Evolutionary conservation across 2,113 vertebrate genomes (phyloP), one percentile per base, ranked within the genome.

Genomic region (Octodon degus): DNA sequence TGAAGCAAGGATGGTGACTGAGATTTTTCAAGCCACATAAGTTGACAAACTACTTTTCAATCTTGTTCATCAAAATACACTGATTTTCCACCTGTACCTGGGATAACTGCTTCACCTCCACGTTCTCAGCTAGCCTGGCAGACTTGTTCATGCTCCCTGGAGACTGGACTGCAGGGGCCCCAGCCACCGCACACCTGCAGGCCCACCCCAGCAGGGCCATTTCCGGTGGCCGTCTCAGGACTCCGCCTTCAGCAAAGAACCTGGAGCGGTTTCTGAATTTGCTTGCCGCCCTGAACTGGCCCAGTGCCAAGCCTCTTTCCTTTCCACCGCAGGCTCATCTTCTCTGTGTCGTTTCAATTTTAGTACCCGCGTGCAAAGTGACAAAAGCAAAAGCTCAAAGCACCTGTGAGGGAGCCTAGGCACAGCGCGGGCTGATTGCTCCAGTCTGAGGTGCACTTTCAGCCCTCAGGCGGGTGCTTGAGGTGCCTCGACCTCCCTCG

Each of bases 171-270:
- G 22, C 37, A 3, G 8, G 70, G 37, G 20, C 20, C 22, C 0
- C 22, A 20, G 11, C 3, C 70, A 22, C 19, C 0, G 20, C 2
- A 1, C 70, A 5, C 4, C 20, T 10, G 24, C 20, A 74, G n/a
- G 3, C 37, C n/a, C 20, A 10, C 7, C 30, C 6, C 70, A 40
- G 8, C 22, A 72, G 70, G n/a, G 20, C 70, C 70, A 12, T 17
- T 37, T 37, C 20, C 7, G 20, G 9, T 11, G 9, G 4, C 37
- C 70, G 2, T 24, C 70, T 74, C 37, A 10, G 37, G 70, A 12
- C 40, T 40, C 37, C 70, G 37, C 10, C n/a, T 12, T 74, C 37
- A 11, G 11, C 10, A 24, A 24, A 12, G 22, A 40, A 40, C 8
- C 22, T 24, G n/a, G 68, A 40, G 19, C 10, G 3, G 8, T 20